Evolutionary conservation across 2,888 invertebrate species (phyloP).

Genomic region (Drosophila prostipennis): DNA sequence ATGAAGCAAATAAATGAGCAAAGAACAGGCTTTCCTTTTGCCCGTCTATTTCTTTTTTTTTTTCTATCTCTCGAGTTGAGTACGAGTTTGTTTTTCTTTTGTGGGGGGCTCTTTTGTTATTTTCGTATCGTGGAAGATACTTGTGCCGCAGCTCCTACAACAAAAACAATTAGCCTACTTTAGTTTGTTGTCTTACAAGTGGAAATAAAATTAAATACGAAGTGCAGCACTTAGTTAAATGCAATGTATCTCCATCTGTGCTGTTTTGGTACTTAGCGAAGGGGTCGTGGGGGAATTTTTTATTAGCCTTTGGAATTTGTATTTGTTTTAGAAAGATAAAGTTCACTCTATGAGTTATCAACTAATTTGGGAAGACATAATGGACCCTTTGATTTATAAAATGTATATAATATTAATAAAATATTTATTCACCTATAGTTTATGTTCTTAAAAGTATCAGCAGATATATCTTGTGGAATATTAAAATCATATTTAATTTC

Average conservation of each 20-base stretch:
- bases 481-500: too few species aligned
- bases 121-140: slow-evolving; percentile 53
- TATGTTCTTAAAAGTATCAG: too few species aligned
- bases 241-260: slow-evolving; percentile 33
- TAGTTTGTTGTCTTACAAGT: slow-evolving; percentile 77
- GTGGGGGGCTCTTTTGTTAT: slow-evolving; percentile 25
- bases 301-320: not conserved
- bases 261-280: slow-evolving; percentile 15
- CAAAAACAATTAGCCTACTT: slow-evolving; percentile 79
- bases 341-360: too few species aligned
- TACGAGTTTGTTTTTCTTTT: slow-evolving; percentile 27
- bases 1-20: slow-evolving; percentile 76
- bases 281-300: not conserved
- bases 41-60: slow-evolving; percentile 30
- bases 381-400: too few species aligned
- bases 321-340: not conserved
- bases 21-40: slow-evolving; percentile 55
- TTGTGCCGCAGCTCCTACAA: slow-evolving; percentile 57
- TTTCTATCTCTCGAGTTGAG: not conserved
- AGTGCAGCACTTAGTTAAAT: slow-evolving; percentile 48
- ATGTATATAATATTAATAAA: too few species aligned
- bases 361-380: too few species aligned
- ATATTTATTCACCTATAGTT: too few species aligned
- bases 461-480: too few species aligned
- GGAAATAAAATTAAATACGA: slow-evolving; percentile 79